phyloP scores from a whole-genome alignment of 2,113 vertebrate species.

The Microtus pennsylvanicus region DNA sequence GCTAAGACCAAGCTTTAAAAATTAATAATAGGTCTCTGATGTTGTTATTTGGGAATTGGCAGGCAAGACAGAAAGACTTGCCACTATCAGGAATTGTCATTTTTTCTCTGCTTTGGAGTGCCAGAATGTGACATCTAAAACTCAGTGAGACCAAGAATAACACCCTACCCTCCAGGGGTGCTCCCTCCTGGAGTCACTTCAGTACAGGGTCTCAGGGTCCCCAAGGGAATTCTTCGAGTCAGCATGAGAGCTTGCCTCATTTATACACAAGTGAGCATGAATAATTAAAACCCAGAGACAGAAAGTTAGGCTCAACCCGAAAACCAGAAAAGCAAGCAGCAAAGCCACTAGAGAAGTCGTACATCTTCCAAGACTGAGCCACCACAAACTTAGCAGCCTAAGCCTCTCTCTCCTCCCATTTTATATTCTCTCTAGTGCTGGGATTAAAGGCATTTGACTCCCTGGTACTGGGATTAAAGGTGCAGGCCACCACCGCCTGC shows the following conservation, averaged over 20 bases:
- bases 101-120: not conserved
- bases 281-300: no score
- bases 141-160: not conserved
- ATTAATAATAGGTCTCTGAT: not conserved
- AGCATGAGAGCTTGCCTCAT: not conserved
- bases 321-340: no score
- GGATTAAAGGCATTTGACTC: no score
- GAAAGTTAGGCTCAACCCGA: no score
- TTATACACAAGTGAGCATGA: not conserved
- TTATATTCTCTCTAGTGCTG: no score
- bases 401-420: no score
- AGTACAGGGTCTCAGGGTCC: not conserved
- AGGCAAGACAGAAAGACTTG: not conserved
- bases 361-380: no score
- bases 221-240: not conserved
- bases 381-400: no score
- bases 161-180: not conserved
- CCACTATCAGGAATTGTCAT: not conserved
- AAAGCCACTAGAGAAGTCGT: no score
- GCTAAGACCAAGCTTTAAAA: not conserved
- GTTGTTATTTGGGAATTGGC: not conserved
- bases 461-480: no score
- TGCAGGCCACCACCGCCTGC: no score
- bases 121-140: conserved; percentile 24
- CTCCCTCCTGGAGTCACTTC: not conserved